A percentile compares a stretch with the other conserved stretches of the same genome.
phyloP scores from a whole-genome alignment of 1,140 invertebrate species.

The Hesperophylax magnus region DNA sequence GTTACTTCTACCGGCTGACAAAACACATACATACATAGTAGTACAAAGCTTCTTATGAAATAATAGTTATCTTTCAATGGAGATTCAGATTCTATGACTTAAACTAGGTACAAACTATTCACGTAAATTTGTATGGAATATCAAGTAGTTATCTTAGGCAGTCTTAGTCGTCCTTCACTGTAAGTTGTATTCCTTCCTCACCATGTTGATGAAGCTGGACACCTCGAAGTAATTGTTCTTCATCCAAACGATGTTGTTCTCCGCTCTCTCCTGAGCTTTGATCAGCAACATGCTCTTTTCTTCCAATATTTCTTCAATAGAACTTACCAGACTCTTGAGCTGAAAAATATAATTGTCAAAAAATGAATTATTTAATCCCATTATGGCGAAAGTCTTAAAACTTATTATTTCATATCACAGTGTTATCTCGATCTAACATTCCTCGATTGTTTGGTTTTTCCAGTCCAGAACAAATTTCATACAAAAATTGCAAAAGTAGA shows the following conservation, averaged over 20 bases:
- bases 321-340: slow-evolving; percentile 15
- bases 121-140: slow-evolving; percentile 9
- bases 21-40: too few relatives aligned
- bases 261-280: slow-evolving; percentile 23
- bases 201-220: neutral
- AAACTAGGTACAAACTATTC: slow-evolving; percentile 8
- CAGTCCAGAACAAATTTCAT: too few relatives aligned
- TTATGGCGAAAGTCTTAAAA: too few relatives aligned
- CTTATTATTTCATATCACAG: too few relatives aligned
- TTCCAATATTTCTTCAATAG: slow-evolving; percentile 3
- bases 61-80: neutral
- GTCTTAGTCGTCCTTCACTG: slow-evolving; percentile 6
- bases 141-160: slow-evolving; percentile 8
- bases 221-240: slow-evolving; percentile 10
- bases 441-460: too few relatives aligned
- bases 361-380: too few relatives aligned
- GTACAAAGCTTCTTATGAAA: too few relatives aligned
- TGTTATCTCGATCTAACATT: too few relatives aligned
- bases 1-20: neutral
- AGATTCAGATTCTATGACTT: slow-evolving; percentile 3
- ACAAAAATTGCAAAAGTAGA: too few relatives aligned
- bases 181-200: neutral
- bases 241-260: slow-evolving; percentile 36
- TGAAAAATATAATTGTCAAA: too few relatives aligned
- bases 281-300: neutral